Conservation (phyloP, 1,140 invertebrate genomes). For the Drosophila bifasciata region DNA sequence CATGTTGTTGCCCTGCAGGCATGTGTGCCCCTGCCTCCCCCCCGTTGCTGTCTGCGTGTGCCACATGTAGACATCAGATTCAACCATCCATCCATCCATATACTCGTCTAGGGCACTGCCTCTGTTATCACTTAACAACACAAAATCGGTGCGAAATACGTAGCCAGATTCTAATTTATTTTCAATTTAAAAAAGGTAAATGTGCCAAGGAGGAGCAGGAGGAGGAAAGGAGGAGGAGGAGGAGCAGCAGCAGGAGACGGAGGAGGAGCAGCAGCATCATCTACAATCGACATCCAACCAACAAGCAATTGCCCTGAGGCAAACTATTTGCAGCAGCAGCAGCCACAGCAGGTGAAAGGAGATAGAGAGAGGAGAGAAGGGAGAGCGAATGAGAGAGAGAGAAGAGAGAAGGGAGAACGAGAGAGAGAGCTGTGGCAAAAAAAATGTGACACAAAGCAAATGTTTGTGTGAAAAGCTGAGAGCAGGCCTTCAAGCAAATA, state of each 20-base stretch:
- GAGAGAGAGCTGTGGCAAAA: conserved; percentile 4
- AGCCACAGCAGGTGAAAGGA: conserved; percentile 45
- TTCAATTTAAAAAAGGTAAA: conserved; percentile 82
- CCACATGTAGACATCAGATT: conserved; percentile 30
- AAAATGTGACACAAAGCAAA: conserved; percentile 76
- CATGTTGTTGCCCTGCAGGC: conserved; percentile 72
- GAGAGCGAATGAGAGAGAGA: conserved; percentile 1
- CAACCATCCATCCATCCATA: not conserved
- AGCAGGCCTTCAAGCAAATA: conserved; percentile 58
- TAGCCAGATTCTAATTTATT: conserved; percentile 81
- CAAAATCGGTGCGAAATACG: conserved; percentile 81
- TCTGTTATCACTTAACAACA: conserved; percentile 78
- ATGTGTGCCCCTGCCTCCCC: conserved; percentile 12
- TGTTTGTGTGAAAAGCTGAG: conserved; percentile 68
- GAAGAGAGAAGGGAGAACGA: not conserved
- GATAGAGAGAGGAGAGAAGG: conserved; percentile 14
- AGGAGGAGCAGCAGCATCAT: conserved; percentile 2
- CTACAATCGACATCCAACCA: conserved; percentile 12
- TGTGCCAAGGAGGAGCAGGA: conserved; percentile 51
- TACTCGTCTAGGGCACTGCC: conserved; percentile 9
- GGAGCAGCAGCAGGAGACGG: conserved; percentile 25
- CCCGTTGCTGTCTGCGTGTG: conserved; percentile 40
- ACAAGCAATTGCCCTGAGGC: conserved; percentile 66
- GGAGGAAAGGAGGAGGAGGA: conserved; percentile 23
- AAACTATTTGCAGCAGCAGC: conserved; percentile 70